Conservation (phyloP, 2,113 vertebrate genomes). For the Tachuris rubrigastra region DNA sequence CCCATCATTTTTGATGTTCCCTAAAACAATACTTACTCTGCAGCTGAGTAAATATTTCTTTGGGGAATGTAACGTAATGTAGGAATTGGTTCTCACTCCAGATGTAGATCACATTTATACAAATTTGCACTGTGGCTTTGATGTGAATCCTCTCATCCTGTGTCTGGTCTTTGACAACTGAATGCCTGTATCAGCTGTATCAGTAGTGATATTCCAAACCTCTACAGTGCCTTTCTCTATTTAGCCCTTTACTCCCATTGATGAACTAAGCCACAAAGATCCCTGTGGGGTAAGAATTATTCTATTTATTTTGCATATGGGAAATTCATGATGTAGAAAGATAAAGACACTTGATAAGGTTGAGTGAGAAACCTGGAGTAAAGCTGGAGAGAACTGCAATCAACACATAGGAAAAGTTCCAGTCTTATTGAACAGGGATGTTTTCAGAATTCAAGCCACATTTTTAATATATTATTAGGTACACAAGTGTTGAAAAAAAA, state of each 20-base stretch:
- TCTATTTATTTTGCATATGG: background rate
- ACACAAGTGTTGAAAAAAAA: background rate
- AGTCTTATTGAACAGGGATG: background rate
- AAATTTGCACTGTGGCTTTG: constrained; percentile 35
- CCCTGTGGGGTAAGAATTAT: background rate
- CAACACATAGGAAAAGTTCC: background rate
- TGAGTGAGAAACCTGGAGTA: background rate
- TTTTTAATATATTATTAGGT: background rate
- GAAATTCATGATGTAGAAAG: background rate
- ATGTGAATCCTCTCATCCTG: background rate
- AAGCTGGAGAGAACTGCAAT: background rate
- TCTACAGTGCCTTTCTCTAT: background rate
- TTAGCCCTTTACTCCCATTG: background rate
- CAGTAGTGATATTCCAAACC: background rate
- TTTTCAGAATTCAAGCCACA: background rate
- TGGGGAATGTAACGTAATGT: background rate
- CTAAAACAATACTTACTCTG: constrained; percentile 16
- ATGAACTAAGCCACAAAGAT: background rate
- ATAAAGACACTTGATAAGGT: background rate
- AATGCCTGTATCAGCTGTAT: background rate
- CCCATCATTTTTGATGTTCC: constrained; percentile 4
- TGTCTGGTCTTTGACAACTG: background rate
- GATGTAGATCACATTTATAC: constrained; percentile 1
- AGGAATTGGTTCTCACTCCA: constrained; percentile 19
- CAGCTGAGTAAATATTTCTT: constrained; percentile 54